phyloP scores from a whole-genome alignment of 1,140 invertebrate species.

The Drosophila trapezifrons region DNA sequence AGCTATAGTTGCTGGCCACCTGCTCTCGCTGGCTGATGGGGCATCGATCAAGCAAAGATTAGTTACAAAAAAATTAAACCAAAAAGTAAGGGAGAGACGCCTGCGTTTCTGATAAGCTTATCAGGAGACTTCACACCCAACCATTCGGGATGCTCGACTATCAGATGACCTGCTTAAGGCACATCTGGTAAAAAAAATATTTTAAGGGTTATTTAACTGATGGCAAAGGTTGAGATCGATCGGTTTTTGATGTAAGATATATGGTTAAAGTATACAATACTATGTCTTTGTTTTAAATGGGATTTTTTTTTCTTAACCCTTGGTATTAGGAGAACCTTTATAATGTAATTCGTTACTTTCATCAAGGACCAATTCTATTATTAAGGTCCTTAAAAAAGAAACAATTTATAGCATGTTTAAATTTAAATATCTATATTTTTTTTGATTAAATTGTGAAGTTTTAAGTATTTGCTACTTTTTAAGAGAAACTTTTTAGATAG shows the following conservation, averaged over 20 bases:
- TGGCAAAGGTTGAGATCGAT: neutral
- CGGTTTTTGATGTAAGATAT: neutral
- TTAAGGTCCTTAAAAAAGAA: too few species aligned
- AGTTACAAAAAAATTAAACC: conserved; percentile 13
- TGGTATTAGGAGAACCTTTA: too few species aligned
- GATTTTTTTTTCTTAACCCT: too few species aligned
- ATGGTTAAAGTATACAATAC: too few species aligned
- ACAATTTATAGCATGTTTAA: too few species aligned
- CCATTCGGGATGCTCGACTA: conserved; percentile 24
- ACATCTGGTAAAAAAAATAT: neutral
- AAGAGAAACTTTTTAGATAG: neutral
- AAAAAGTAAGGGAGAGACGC: conserved; percentile 19
- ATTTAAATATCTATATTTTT: too few species aligned
- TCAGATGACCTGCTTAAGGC: conserved; percentile 22
- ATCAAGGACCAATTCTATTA: too few species aligned
- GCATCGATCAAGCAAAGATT: conserved; percentile 29
- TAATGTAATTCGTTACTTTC: too few species aligned
- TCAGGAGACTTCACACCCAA: conserved; percentile 14
- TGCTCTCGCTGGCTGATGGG: conserved; percentile 14
- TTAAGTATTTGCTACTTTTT: too few species aligned
- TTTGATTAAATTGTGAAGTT: too few species aligned
- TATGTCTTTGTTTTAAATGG: too few species aligned
- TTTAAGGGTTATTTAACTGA: neutral
- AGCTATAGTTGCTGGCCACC: conserved; percentile 16
- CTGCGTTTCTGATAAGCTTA: conserved; percentile 38